phyloP scores from a whole-genome alignment of 2,113 vertebrate species.

The Cnemophilus loriae region DNA sequence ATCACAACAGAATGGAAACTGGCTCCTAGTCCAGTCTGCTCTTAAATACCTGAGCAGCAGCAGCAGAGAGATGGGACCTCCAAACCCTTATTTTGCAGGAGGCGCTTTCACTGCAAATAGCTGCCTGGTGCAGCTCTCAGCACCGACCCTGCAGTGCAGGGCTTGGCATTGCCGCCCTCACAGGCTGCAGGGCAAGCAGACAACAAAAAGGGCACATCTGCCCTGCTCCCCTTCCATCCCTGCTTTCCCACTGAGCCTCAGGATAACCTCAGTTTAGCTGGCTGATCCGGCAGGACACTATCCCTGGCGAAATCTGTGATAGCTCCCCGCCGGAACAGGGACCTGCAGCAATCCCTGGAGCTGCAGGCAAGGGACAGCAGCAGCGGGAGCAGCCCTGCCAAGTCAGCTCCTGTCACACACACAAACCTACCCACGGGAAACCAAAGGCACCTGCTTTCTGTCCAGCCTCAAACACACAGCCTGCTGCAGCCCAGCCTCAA shows the following conservation, averaged over 20 bases:
- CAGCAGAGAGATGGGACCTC: background rate
- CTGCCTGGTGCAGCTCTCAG: background rate
- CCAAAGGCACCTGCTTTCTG: background rate
- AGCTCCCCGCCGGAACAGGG: background rate
- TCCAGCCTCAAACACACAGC: background rate
- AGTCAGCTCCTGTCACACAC: background rate
- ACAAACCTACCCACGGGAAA: background rate
- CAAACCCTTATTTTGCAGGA: background rate
- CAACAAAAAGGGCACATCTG: background rate
- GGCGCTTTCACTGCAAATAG: no score
- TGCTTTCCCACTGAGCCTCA: rapidly evolving
- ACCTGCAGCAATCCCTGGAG: background rate
- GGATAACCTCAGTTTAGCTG: background rate
- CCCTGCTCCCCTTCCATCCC: no score
- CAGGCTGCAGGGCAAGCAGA: background rate
- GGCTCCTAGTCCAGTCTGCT: background rate
- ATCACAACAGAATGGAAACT: background rate
- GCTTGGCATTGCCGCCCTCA: rapidly evolving
- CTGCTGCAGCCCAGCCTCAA: background rate
- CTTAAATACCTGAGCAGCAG: background rate
- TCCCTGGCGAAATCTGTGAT: rapidly evolving
- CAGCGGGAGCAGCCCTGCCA: rapidly evolving
- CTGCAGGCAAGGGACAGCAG: background rate
- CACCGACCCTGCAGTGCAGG: rapidly evolving
- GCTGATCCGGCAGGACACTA: background rate